These are phyloP conservation scores for Martes martes DNA, from an alignment of 2,113 vertebrate species.

Conservation along the genomic window DNA sequence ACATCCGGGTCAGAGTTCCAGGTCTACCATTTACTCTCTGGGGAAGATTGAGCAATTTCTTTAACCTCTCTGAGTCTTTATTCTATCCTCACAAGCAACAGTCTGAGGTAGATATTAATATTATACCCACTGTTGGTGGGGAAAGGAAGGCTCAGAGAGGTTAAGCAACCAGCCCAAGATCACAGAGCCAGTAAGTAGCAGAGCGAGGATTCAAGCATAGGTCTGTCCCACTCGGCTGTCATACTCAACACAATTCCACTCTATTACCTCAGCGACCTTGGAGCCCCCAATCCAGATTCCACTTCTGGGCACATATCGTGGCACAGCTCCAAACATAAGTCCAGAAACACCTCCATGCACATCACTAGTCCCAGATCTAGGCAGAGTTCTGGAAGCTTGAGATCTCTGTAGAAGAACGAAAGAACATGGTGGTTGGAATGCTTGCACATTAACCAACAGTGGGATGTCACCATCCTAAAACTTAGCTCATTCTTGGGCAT, in stretches of 20 bases:
- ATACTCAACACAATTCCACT: neutral
- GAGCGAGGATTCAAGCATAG: neutral
- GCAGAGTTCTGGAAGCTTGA: neutral
- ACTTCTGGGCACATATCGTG: neutral
- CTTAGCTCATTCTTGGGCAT: neutral
- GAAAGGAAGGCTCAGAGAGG: neutral
- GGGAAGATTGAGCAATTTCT: neutral
- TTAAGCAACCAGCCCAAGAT: neutral
- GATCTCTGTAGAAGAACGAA: conserved; percentile 41
- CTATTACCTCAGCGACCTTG: conserved; percentile 33
- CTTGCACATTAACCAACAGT: neutral
- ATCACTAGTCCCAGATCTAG: neutral
- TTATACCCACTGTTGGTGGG: neutral
- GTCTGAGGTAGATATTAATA: neutral
- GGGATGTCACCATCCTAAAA: neutral
- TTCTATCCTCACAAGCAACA: neutral
- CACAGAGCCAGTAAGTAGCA: neutral
- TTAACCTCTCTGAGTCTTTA: neutral
- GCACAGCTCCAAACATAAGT: neutral
- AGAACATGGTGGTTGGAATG: neutral
- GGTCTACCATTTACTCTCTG: neutral
- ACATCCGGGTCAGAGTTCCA: neutral
- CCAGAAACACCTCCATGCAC: neutral
- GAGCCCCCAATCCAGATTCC: neutral
- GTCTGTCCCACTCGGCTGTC: neutral